Base-by-base conservation (phyloP, 2,888 invertebrate genomes). In the Microplitis deprimator region DNA sequence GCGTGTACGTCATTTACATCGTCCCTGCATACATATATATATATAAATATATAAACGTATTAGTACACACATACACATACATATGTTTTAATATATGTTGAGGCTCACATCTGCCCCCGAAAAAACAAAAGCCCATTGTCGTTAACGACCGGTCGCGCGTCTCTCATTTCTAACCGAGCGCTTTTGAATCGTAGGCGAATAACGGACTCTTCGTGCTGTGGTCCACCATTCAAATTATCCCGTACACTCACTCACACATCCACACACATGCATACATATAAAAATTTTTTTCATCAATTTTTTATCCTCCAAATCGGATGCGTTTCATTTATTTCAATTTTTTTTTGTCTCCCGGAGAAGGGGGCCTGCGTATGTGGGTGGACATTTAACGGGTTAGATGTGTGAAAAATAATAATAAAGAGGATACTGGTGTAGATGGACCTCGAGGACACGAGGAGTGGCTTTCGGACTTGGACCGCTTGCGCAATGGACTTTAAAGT, bases 61-160 rank as follows among this genome's bases (percentile, higher is more conserved):
- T 13, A 13, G 13, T 50, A 13, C 10, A 50, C 50, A 50, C 10
- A 50, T 13, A 13, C 50, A 13, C 50, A 50, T 29, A 29, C 29
- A 29, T 29, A 29, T 29, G 29, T 29, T 29, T 29, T 29, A 29
- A 40, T 62, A 59, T 81, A 82, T 82, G 84, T 85, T 83, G 82
- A 83, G 83, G 81, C 84, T 86, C 88, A 89, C 89, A 90, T 90
- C 89, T 90, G 89, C 89, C 88, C 87, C 88, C 89, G 89, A 89
- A 90, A 90, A 90, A 89, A 90, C 89, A 89, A 90, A 90, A 89
- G 89, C 87, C 89, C 82, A 89, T 90, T 90, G 90, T 90, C 87
- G 87, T 88, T 89, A 89, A 89, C 89, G 88, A 89, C 89, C 89
- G 89, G 88, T 85, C 88, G 87, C 86, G 85, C 89, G 88, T 89